Percentiles rank a stretch among this genome's conserved stretches.
Evolutionary conservation across 2,888 invertebrate genomes (phyloP).

Genomic region (Eupeodes luniger): DNA sequence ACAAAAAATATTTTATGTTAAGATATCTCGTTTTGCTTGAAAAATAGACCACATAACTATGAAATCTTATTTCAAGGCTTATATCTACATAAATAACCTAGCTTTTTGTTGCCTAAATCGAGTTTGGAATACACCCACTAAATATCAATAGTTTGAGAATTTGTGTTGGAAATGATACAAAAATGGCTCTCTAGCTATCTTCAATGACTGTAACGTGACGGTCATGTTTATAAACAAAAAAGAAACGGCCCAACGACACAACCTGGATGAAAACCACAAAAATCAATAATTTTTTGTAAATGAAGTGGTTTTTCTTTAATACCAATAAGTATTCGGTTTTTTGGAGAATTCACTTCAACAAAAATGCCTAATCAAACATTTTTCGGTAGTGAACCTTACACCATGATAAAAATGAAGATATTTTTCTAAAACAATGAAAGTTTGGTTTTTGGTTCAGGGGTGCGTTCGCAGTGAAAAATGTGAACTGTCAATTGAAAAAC

Average conservation of each 20-base stretch:
- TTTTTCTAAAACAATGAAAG: no score
- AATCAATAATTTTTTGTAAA: no score
- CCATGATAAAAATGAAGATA: no score
- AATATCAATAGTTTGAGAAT: background rate
- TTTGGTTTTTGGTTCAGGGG: no score
- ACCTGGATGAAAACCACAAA: background rate
- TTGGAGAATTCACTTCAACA: no score
- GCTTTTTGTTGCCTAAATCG: background rate
- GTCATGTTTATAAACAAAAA: background rate
- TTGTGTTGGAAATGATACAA: background rate
- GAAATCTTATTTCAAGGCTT: slow-evolving; percentile 35
- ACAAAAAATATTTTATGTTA: background rate
- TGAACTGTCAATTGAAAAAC: no score
- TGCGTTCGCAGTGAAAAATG: no score
- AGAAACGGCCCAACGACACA: background rate
- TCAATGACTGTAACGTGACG: background rate
- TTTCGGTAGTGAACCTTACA: no score
- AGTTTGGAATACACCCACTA: slow-evolving; percentile 7
- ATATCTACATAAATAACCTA: slow-evolving; percentile 12
- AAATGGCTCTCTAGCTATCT: no score
- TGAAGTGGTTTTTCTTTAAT: no score
- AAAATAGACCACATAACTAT: slow-evolving; percentile 36
- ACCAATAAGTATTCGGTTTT: no score
- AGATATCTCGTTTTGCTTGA: background rate
- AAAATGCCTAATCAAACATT: no score